phyloP scores from a whole-genome alignment of 2,113 vertebrate genomes.

The Tragelaphus imberbis region DNA sequence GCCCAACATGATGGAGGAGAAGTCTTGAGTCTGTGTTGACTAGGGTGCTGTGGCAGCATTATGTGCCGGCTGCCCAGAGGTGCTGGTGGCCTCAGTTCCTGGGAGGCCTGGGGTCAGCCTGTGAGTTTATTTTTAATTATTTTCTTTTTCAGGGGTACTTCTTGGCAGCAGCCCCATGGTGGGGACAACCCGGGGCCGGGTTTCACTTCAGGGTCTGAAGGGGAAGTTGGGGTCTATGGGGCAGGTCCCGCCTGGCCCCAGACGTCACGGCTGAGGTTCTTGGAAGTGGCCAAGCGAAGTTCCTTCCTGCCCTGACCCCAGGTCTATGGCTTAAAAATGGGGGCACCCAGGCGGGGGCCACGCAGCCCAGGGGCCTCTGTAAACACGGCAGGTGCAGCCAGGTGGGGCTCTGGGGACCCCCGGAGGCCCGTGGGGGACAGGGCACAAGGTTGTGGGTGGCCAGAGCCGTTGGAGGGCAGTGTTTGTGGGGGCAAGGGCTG shows the following conservation, averaged over 20 bases:
- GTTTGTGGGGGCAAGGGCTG: background rate
- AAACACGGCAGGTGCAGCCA: conserved; percentile 45
- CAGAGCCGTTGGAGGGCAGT: background rate
- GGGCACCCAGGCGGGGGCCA: background rate
- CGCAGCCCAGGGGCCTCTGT: conserved; percentile 38
- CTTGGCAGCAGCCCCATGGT: background rate
- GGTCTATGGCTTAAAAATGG: conserved; percentile 60
- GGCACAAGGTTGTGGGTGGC: background rate
- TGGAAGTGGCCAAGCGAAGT: background rate
- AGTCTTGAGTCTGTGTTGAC: background rate
- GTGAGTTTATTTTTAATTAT: background rate
- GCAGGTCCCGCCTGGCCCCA: conserved; percentile 64
- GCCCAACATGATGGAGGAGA: background rate
- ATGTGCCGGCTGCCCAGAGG: too few species aligned
- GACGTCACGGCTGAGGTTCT: background rate
- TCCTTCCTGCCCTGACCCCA: conserved; percentile 38
- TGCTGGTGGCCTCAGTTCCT: background rate
- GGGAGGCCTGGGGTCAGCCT: background rate
- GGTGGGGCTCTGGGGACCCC: background rate
- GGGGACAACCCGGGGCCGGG: background rate
- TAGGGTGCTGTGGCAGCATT: background rate
- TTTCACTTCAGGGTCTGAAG: conserved; percentile 54
- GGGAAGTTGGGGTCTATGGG: conserved; percentile 64
- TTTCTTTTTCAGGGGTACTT: background rate
- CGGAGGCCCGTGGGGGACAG: background rate